These are phyloP conservation scores for Erinaceus europaeus DNA, from an alignment of 2,113 vertebrate genomes.

Conservation along the genomic window DNA sequence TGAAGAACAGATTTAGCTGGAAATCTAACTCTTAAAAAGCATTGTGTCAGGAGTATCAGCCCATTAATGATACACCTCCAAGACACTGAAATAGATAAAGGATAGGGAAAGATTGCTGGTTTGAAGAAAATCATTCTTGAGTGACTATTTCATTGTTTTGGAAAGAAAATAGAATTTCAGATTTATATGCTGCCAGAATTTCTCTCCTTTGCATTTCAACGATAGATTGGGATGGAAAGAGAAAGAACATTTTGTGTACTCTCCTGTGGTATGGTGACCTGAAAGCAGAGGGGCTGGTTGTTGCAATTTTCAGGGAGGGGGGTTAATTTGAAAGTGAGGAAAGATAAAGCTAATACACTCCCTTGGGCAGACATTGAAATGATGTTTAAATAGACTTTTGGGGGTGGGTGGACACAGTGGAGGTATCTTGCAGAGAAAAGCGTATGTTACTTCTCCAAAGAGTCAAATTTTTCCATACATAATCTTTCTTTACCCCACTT, in stretches of 20 bases:
- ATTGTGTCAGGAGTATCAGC: neutral
- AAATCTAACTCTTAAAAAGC: constrained; percentile 42
- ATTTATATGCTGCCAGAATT: neutral
- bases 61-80: neutral
- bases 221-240: constrained; percentile 10
- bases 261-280: neutral
- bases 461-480: neutral
- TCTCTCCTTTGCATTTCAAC: constrained; percentile 7
- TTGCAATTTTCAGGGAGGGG: neutral
- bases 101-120: neutral
- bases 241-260: constrained; percentile 8
- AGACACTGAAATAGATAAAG: constrained; percentile 26
- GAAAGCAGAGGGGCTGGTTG: neutral
- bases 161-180: constrained; percentile 53
- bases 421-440: neutral
- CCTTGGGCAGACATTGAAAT: constrained; percentile 29
- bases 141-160: neutral
- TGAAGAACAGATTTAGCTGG: neutral
- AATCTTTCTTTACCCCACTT: neutral
- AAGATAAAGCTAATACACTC: constrained; percentile 46
- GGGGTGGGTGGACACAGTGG: no score
- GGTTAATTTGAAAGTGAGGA: constrained; percentile 40
- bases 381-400: constrained; percentile 38
- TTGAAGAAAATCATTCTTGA: neutral
- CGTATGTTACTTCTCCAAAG: neutral